phyloP scores from a whole-genome alignment of 1,140 invertebrate species.

The Colletes gigas region DNA sequence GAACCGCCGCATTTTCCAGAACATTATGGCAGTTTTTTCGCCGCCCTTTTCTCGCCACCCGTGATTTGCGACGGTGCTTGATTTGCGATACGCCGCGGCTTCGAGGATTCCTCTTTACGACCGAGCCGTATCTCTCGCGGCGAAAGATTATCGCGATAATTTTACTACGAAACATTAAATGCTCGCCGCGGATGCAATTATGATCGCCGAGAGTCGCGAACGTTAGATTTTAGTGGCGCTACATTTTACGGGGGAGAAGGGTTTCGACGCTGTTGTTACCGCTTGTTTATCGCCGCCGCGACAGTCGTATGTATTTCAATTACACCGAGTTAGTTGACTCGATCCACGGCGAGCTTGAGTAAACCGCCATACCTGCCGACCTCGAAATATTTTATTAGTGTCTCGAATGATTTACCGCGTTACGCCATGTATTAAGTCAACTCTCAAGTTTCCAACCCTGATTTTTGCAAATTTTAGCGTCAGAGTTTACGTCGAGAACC shows the following conservation, averaged over 20 bases:
- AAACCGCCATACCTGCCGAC: background rate
- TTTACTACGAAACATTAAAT: conserved; percentile 15
- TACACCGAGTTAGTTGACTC: background rate
- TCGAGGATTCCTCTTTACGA: conserved; percentile 22
- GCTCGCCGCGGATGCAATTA: conserved; percentile 1
- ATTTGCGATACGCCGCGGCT: conserved; percentile 45
- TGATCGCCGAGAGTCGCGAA: background rate
- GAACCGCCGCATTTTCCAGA: conserved; percentile 17
- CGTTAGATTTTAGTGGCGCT: background rate
- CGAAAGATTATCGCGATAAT: conserved; percentile 5
- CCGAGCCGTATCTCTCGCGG: background rate
- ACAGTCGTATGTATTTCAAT: conserved; percentile 10
- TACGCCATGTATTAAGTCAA: too few relatives aligned
- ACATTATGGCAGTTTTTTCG: conserved; percentile 46
- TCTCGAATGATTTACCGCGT: too few relatives aligned
- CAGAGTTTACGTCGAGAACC: too few relatives aligned
- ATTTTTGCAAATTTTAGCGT: too few relatives aligned
- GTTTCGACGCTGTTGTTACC: background rate
- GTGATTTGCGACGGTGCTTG: conserved; percentile 53
- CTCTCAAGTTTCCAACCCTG: too few relatives aligned
- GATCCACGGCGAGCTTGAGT: background rate
- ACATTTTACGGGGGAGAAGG: background rate
- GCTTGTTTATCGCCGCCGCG: background rate
- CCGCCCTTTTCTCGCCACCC: background rate
- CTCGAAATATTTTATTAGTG: too few relatives aligned